A percentile compares a stretch with the other conserved stretches of the same genome.
Conservation (phyloP, 2,797 vertebrate genomes). For the Valencia hispanica region DNA sequence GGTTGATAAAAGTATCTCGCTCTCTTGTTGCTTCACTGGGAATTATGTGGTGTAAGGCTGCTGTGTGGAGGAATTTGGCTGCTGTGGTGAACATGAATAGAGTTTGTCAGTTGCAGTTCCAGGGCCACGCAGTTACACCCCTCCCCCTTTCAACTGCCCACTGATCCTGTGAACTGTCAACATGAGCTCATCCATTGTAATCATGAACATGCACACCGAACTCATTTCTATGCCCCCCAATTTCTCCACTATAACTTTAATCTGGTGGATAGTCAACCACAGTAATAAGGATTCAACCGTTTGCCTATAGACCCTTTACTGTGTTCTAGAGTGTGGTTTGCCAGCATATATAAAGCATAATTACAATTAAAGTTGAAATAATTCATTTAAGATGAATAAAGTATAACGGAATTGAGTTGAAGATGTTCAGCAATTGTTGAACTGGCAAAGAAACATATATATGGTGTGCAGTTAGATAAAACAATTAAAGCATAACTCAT, state of each 20-base stretch:
- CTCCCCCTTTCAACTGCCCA: constrained; percentile 1
- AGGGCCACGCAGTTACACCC: constrained; percentile 11
- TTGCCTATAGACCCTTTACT: not conserved
- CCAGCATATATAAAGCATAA: no score
- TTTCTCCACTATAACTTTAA: not conserved
- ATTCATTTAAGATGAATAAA: no score
- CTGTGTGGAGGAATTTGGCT: constrained; percentile 9
- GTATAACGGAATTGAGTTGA: no score
- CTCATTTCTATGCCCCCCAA: no score
- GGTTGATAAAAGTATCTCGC: not conserved
- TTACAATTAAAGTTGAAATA: no score
- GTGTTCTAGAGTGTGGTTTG: not conserved
- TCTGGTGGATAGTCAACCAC: not conserved
- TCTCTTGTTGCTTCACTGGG: not conserved
- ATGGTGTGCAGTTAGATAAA: no score
- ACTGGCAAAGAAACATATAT: no score
- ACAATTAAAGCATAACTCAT: no score
- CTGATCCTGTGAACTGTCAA: constrained; percentile 3
- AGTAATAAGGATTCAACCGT: not conserved
- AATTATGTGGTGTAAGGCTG: not conserved
- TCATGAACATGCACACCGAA: not conserved
- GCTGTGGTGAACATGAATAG: constrained; percentile 10
- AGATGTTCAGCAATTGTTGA: no score
- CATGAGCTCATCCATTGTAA: constrained; percentile 3
- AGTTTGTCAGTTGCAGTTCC: constrained; percentile 18